A percentile compares a stretch with the other conserved stretches of the same genome.
Evolutionary conservation across 1,140 invertebrate genomes (phyloP).

Genomic region (Drosophila busckii): DNA sequence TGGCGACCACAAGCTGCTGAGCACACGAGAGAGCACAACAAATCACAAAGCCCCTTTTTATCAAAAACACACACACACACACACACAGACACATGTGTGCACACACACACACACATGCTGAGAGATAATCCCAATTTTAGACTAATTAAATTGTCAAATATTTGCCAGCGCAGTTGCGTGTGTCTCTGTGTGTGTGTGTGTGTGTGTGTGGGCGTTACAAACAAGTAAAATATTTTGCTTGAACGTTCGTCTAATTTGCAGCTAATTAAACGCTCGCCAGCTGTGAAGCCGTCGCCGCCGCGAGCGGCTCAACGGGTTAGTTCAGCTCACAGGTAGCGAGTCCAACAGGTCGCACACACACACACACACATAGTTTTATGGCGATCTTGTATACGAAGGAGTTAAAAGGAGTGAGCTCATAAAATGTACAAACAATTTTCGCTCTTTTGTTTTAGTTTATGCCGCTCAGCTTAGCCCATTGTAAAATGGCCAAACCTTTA

Average conservation of each 20-base stretch:
- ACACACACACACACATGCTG: slow-evolving; percentile 3
- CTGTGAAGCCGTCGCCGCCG: background rate
- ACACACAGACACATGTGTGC: background rate
- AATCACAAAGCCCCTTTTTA: no score
- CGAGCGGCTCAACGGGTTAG: slow-evolving; percentile 1
- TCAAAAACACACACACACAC: slow-evolving; percentile 3
- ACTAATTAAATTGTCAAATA: slow-evolving; percentile 78
- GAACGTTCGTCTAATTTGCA: slow-evolving; percentile 26
- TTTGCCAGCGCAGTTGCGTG: slow-evolving; percentile 30
- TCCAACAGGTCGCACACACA: background rate
- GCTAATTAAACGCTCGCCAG: slow-evolving; percentile 32
- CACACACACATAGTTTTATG: slow-evolving; percentile 39
- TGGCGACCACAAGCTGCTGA: slow-evolving; percentile 64
- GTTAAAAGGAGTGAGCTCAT: slow-evolving; percentile 58
- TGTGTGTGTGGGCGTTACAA: slow-evolving; percentile 20
- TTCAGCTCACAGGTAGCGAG: slow-evolving; percentile 10
- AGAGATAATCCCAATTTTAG: slow-evolving; percentile 67
- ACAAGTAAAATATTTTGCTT: slow-evolving; percentile 12
- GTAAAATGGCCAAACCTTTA: slow-evolving; percentile 40
- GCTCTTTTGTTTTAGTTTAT: slow-evolving; percentile 8
- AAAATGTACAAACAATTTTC: slow-evolving; percentile 38
- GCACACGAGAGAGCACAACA: slow-evolving; percentile 15
- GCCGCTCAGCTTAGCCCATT: background rate
- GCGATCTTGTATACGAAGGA: slow-evolving; percentile 15
- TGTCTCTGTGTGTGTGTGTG: slow-evolving; percentile 1